Evolutionary conservation across 2,113 vertebrate genomes (phyloP), one percentile per base, ranked within the genome.

Genomic region (Hepsetus odoe): DNA sequence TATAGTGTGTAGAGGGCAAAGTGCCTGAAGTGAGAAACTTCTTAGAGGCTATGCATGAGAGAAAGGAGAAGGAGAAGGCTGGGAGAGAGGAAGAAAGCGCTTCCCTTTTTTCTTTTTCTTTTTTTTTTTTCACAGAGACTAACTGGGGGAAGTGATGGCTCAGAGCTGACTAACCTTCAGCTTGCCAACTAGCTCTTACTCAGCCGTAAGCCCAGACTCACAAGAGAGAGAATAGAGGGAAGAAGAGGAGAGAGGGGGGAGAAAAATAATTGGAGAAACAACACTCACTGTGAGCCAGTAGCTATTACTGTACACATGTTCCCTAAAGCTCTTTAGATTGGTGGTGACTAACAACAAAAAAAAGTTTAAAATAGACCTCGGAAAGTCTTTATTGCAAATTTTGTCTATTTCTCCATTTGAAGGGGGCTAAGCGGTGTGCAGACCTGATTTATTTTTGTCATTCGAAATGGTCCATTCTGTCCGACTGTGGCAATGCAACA

Each of bases 81-180:
- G 20, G 59, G 9, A 35, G 28, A 68, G 69, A 73, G 58, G 75
- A 74, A 74, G 65, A 78, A 79, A 74, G 49, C 46, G 42, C 79
- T 84, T 81, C 82, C 32, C 72, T 74, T 46, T 74, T 46, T 83
- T 74, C 46, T 56, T 14, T n/a, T 35, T 61, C 58, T 64, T 64
- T 35, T 35, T 81, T 74, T 72, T 67, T 22, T n/a, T n/a, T n/a
- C n/a, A n/a, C 7, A 30, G 68, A n/a, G 56, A 12, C 20, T 28
- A 74, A 40, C 46, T 49, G 59, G 75, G 69, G 80, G 80, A 77
- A 77, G 80, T 77, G 70, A 67, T 70, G 75, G 55, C 70, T 77
- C 66, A 33, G 70, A 74, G 74, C 70, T 84, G 82, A 83, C 82
- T 84, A 84, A 83, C 78, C 55, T 80, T 74, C 64, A 77, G 78